Base-by-base conservation (phyloP, 1,140 invertebrate species). In the Formica selysi region DNA sequence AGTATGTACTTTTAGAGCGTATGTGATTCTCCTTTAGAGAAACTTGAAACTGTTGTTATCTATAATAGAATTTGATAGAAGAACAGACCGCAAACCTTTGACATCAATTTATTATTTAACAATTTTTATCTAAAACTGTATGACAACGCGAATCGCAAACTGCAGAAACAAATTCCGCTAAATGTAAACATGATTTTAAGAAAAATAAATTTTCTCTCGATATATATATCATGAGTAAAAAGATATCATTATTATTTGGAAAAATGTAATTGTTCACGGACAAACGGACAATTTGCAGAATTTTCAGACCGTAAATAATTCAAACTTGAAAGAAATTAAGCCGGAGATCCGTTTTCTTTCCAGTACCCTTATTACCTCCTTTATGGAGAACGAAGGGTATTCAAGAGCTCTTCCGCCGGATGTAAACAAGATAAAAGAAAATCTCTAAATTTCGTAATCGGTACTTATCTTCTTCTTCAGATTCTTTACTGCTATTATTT, bases 381-480 rank as follows among this genome's bases (percentile, higher is more conserved):
- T 73, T 0, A 36, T 8, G 0, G 38, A 41, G n/a, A 29, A 10
- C 7, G 7, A 16, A 38, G 8, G 2, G 13, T 64, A 62, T 65
- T 62, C 7, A 11, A 44, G 16, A 19, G 0, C 36, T 11, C 36
- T 44, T 48, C 5, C 65, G n/a, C 74, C 59, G 19, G 38, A 76
- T 62, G 26, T 36, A 74, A 44, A 73, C 51, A 8, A 19, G n/a
- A 73, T 48, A 13, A 70, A 29, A 41, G 29, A 64, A 65, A 38
- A 36, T 67, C 2, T 67, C 36, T 22, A 41, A 68, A 44, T 68
- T 59, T 57, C 54, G 2, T 22, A 59, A 16, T 44, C 38, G 19
- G 3, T n/a, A 38, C 32, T 38, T 26, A 29, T 70, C 26, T 29
- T 44, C 32, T 71, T 36, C 19, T 32, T 68, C 16, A 16, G n/a